Evolutionary conservation across 2,113 vertebrate genomes (phyloP).

Genomic region (Spheniscus mendiculus): DNA sequence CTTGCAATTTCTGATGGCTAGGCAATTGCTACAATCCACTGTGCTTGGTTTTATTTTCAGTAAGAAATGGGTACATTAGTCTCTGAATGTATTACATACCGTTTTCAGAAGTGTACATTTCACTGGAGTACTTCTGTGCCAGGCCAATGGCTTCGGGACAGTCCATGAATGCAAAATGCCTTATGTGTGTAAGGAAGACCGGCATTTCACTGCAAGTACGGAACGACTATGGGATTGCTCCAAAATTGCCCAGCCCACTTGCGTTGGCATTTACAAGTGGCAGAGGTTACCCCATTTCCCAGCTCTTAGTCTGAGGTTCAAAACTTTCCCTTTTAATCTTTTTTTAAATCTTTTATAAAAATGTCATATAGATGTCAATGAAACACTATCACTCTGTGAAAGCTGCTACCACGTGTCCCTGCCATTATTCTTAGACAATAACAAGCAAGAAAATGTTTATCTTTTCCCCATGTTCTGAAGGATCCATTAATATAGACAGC

Average conservation of each 20-base stretch:
- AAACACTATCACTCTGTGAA: neutral
- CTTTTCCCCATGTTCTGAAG: neutral
- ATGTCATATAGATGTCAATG: neutral
- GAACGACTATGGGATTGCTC: neutral
- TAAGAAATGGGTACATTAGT: neutral
- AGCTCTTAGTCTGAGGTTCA: neutral
- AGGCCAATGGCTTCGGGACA: neutral
- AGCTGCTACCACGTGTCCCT: neutral
- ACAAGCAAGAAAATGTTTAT: neutral
- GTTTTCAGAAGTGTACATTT: neutral
- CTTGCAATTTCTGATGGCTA: neutral
- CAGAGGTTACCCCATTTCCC: neutral
- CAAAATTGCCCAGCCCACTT: neutral
- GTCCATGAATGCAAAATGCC: neutral
- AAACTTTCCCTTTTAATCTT: neutral
- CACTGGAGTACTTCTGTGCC: neutral
- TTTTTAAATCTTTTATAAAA: neutral
- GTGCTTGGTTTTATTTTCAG: neutral
- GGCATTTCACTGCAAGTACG: neutral
- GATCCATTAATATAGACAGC: neutral
- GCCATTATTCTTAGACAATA: neutral
- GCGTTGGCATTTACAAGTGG: neutral
- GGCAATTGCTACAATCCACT: neutral
- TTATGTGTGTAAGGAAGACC: neutral
- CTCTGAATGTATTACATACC: neutral